Evolutionary conservation across 2,888 invertebrate genomes (phyloP), one percentile per base, ranked within the genome.

Genomic region (Anodontia alba): DNA sequence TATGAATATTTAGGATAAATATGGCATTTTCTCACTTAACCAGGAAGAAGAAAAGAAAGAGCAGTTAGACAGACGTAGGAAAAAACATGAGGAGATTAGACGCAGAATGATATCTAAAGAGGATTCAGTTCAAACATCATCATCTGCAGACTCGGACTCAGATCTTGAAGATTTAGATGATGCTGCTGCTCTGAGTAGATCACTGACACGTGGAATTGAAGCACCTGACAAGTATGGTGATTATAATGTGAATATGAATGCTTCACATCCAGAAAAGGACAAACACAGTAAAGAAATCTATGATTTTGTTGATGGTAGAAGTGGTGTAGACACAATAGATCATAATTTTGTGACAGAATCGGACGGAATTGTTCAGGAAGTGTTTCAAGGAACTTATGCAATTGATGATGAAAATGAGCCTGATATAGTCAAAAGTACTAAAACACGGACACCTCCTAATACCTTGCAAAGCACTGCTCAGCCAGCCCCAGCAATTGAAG

Each of bases 381-480:
- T 91, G 68, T 80, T 90, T 43, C 88, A 90, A 42, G 89, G 90
- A 54, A 89, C 86, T n/a, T 87, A 89, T 49, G 77, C 87, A 5
- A 73, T 83, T 29, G 76, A 70, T 54, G 81, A 81, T 69, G 76
- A 71, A 17, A 89, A 91, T 76, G 98, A 98, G 95, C 98, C 98
- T 1, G 98, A 98, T 95, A 97, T 98, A 91, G 98, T 98, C 90
- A 97, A 98, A 79, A 98, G 98, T 95, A 97, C 98, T 84, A 98
- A 98, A 84, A 88, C 90, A 1, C 80, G 90, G 54, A 91, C 91
- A 36, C 91, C 91, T 23, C 91, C 91, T 8, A 84, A 81, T n/a
- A 89, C 89, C 12, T 71, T 90, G 33, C 84, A 83, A 42, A 46
- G 76, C 17, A 69, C 57, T 31, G 29, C 75, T 29, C 20, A 68